Evolutionary conservation across 2,888 invertebrate genomes (phyloP), one percentile per base, ranked within the genome.

Genomic region (Nephrotoma flavescens): DNA sequence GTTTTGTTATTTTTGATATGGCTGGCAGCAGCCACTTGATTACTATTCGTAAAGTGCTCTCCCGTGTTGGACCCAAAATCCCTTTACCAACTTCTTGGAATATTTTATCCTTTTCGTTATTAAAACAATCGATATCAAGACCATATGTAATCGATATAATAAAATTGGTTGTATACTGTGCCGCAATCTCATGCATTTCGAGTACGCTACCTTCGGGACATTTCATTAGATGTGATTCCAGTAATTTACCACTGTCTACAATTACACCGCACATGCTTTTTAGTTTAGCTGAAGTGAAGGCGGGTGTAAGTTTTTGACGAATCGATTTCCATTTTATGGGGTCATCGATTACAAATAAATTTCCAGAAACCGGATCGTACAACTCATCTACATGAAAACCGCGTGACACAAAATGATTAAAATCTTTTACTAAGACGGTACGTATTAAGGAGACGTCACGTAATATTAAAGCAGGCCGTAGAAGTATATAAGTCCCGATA

Each of bases 271-370:
- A 94, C 93, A 94, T 93, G 4, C 90, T 92, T 89, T 93, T 94
- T 86, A 95, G 89, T 90, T 94, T 94, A 12, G 93, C 93, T 0
- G 94, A 92, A 0, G 94, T 93, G 89, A 94, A 95, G 0, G 93
- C 92, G 0, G 94, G 93, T 0, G 94, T 93, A 89, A 95, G 90
- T 89, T 94, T 94, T 0, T 92, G 88, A 11, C 95, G 91, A 15
- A 94, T 89, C 85, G 91, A 92, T 89, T 92, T 94, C 95, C 95
- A 95, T 88, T 92, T 92, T 4, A 92, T 91, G 4, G 7, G 4
- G 0, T 94, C 94, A 86, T 92, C 92, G 83, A 93, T 89, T 86
- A 93, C 93, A 88, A 94, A 93, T 45, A 94, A 90, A 89, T 94
- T 93, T 0, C 92, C 93, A 4, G 93, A 92, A 42, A 94, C 88